Conservation (phyloP, 2,797 vertebrate genomes). For the Melanotaenia pygmaea region DNA sequence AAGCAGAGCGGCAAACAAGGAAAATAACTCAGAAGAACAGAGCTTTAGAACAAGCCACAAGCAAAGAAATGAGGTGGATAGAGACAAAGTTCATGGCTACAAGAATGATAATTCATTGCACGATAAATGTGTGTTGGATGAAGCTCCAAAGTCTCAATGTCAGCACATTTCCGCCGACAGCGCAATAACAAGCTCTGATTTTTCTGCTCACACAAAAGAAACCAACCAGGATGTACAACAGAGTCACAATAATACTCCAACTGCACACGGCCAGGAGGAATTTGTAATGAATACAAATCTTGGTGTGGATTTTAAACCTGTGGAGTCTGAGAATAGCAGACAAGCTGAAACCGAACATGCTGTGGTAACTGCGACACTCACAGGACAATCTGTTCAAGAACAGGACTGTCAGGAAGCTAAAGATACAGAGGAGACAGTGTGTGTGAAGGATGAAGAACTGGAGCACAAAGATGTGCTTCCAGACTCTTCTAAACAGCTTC, state of each 20-base stretch:
- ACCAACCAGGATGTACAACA: not conserved
- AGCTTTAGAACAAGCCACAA: conserved; percentile 11
- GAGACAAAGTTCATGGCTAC: not conserved
- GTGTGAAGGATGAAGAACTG: not conserved
- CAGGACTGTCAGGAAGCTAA: not conserved
- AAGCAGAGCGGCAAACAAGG: not conserved
- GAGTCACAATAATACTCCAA: not conserved
- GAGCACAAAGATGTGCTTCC: conserved; percentile 11
- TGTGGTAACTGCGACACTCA: conserved; percentile 30
- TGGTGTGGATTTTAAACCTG: conserved; percentile 1
- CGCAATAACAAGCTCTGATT: conserved; percentile 14
- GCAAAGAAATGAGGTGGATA: not conserved
- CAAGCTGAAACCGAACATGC: conserved; percentile 16
- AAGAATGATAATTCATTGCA: not conserved
- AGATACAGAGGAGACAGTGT: conserved; percentile 11
- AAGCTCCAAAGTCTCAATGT: conserved; percentile 5
- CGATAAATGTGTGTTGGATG: not conserved
- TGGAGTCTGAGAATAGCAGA: conserved; percentile 4
- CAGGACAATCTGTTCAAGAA: conserved; percentile 26
- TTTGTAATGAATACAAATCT: too few relatives aligned
- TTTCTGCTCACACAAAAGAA: not conserved
- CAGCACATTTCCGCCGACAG: conserved; percentile 24
- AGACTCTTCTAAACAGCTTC: not conserved
- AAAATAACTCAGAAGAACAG: conserved; percentile 11
- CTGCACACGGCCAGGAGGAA: not conserved